Evolutionary conservation across 2,888 invertebrate genomes (phyloP).

Genomic region (Agonopterix subpropinquella): DNA sequence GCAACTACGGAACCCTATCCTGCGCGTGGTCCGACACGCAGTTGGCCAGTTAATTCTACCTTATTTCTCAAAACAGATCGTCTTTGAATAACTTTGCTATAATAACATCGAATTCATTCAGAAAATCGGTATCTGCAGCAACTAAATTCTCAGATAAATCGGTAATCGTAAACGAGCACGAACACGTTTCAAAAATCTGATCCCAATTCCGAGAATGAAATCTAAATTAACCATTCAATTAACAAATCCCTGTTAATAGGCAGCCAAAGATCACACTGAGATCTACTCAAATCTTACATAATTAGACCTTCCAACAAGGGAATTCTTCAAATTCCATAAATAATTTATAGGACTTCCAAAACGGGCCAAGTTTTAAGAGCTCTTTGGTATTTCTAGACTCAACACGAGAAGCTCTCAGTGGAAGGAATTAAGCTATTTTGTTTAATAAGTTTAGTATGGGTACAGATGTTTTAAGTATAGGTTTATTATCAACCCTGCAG

Average conservation of each 20-base stretch:
- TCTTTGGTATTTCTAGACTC: slow-evolving; percentile 34
- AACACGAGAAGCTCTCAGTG: slow-evolving; percentile 6
- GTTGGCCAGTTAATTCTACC: too few species aligned
- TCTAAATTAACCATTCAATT: slow-evolving; percentile 35
- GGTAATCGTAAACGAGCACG: too few species aligned
- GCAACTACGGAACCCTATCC: too few species aligned
- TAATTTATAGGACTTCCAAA: slow-evolving; percentile 62
- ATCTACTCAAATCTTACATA: slow-evolving; percentile 52
- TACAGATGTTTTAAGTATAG: slow-evolving; percentile 5
- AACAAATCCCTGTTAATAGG: slow-evolving; percentile 43
- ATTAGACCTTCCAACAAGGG: slow-evolving; percentile 49
- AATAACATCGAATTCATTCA: too few species aligned
- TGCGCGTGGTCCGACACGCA: too few species aligned
- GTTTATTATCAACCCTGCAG: too few species aligned
- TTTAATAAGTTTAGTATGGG: slow-evolving; percentile 15
- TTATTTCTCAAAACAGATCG: too few species aligned
- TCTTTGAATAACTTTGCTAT: too few species aligned
- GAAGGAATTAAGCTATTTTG: slow-evolving; percentile 30
- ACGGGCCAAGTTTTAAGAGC: slow-evolving; percentile 56
- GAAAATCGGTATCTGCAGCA: too few species aligned
- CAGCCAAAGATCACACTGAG: slow-evolving; percentile 43
- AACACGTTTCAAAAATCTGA: not conserved
- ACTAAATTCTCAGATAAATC: not conserved
- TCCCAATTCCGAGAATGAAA: slow-evolving; percentile 5
- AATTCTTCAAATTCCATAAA: slow-evolving; percentile 62